phyloP scores from a whole-genome alignment of 2,113 vertebrate species.

The Chroicocephalus ridibundus region DNA sequence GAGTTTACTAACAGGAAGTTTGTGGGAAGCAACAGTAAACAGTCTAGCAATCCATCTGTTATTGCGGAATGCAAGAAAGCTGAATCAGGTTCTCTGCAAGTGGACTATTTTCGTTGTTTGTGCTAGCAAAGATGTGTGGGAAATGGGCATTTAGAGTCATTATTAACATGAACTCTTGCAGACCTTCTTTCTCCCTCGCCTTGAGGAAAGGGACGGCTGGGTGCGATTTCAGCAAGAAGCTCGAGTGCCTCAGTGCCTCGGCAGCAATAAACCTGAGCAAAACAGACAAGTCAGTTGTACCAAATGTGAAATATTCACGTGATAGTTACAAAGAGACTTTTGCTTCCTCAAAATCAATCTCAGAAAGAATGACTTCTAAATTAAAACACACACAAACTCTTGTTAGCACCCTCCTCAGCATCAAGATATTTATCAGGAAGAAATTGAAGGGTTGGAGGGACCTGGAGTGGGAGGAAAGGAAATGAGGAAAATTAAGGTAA shows the following conservation, averaged over 20 bases:
- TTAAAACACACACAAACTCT: not conserved
- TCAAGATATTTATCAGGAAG: not conserved
- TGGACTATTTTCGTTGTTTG: constrained; percentile 61
- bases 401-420: not conserved
- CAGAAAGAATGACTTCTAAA: not conserved
- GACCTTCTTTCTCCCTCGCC: not conserved
- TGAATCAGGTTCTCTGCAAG: constrained; percentile 71
- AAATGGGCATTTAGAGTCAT: constrained; percentile 61
- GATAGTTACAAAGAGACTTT: not conserved
- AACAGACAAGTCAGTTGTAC: not conserved
- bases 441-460: not conserved
- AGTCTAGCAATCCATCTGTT: constrained; percentile 81
- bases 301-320: not conserved
- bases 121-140: constrained; percentile 54
- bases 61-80: constrained; percentile 74
- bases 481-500: constrained; percentile 32
- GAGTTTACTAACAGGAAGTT: constrained; percentile 81
- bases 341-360: not conserved
- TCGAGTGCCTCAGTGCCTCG: not conserved
- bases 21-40: constrained; percentile 79
- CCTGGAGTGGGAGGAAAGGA: not conserved
- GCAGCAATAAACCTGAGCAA: not conserved
- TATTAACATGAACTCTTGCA: constrained; percentile 40
- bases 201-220: not conserved
- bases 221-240: not conserved